These are phyloP conservation scores for Calephelis perditalis DNA, from an alignment of 2,888 invertebrate genomes.

Conservation along the genomic window DNA sequence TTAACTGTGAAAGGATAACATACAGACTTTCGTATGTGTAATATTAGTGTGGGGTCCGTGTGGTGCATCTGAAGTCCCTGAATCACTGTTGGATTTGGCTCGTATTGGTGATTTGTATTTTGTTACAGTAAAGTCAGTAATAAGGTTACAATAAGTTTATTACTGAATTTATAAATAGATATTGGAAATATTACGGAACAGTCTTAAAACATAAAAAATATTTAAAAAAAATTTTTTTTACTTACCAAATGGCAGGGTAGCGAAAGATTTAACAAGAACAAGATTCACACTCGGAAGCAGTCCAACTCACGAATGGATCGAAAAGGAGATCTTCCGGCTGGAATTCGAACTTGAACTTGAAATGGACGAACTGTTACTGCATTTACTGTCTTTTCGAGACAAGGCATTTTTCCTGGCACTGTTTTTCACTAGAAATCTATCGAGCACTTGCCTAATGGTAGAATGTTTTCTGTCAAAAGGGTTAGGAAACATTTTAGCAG, in stretches of 20 bases:
- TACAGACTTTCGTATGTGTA: no score
- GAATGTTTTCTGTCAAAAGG: constrained; percentile 84
- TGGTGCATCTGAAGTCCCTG: no score
- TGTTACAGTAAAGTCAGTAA: no score
- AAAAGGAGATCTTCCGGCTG: constrained; percentile 31
- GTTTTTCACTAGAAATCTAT: constrained; percentile 69
- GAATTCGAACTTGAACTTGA: constrained; percentile 37
- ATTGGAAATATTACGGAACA: no score
- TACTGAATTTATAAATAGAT: no score
- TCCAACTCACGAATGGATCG: constrained; percentile 32
- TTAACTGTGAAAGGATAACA: no score
- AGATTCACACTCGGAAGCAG: constrained; percentile 11
- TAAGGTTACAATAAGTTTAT: no score
- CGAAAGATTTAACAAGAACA: constrained; percentile 10
- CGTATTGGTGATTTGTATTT: no score
- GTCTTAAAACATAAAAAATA: no score
- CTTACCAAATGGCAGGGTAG: constrained; percentile 17
- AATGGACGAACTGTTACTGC: constrained; percentile 44
- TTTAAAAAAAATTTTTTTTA: neutral
- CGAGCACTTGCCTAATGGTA: constrained; percentile 82
- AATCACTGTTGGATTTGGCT: no score
- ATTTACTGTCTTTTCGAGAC: constrained; percentile 47
- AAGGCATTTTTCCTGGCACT: constrained; percentile 43
- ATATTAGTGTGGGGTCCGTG: no score
- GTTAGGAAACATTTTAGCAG: constrained; percentile 80